These are phyloP conservation scores for Aspiorhynchus laticeps DNA, from an alignment of 2,113 vertebrate genomes.

Conservation along the genomic window DNA sequence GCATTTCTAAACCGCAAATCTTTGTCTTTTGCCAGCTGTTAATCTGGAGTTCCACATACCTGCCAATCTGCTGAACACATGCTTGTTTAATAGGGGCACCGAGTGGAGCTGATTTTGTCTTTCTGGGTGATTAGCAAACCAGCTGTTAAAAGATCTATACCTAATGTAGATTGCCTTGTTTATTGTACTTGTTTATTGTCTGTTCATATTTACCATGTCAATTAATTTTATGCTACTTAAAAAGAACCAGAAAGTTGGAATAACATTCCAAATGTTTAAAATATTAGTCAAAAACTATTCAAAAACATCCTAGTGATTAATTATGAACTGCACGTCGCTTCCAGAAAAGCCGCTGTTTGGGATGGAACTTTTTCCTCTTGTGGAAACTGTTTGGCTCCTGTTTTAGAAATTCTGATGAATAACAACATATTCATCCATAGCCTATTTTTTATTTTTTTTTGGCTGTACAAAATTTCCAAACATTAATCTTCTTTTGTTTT, in stretches of 20 bases:
- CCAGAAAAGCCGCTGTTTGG: background rate
- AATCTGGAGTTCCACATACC: constrained; percentile 10
- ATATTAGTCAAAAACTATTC: background rate
- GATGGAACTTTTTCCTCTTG: background rate
- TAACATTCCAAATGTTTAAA: background rate
- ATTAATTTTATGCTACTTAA: background rate
- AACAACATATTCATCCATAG: background rate
- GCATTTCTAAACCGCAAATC: background rate
- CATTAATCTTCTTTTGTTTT: too few species aligned
- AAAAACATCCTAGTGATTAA: background rate
- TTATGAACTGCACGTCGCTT: background rate
- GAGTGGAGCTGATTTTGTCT: background rate
- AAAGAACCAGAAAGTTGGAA: background rate
- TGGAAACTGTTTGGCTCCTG: background rate
- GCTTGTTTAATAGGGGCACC: background rate
- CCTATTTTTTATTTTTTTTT: background rate
- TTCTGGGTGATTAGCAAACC: background rate
- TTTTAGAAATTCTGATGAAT: background rate
- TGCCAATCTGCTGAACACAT: constrained; percentile 3
- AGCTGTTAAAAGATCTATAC: background rate
- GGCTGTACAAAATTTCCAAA: background rate
- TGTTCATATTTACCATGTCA: background rate
- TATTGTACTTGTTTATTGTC: background rate
- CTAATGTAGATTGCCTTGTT: background rate
- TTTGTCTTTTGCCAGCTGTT: background rate